Percentiles rank a stretch among this genome's conserved stretches.
Conservation (phyloP, 2,113 vertebrate species). For the Sinocyclocheilus anshuiensis region DNA sequence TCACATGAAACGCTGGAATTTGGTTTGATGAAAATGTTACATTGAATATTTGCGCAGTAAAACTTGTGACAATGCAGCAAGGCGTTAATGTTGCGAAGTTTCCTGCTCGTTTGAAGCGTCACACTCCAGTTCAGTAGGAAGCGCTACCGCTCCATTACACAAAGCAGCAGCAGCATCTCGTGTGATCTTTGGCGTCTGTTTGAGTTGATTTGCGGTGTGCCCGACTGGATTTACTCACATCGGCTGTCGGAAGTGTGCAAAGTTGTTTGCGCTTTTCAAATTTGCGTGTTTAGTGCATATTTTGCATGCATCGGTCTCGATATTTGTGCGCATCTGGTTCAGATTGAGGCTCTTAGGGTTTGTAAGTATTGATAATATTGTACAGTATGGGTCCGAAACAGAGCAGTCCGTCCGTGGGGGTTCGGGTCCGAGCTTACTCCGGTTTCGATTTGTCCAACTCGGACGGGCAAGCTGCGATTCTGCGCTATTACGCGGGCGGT, state of each 20-base stretch:
- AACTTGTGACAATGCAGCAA: too few species aligned
- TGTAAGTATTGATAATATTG: neutral
- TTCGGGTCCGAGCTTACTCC: constrained; percentile 89
- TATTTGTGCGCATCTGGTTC: neutral
- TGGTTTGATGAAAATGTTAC: too few species aligned
- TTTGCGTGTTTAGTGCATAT: neutral
- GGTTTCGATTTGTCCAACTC: constrained; percentile 83
- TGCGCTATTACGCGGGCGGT: constrained; percentile 62
- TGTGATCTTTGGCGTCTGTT: neutral
- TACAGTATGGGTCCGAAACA: constrained; percentile 87
- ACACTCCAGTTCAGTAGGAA: too few species aligned
- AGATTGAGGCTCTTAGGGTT: neutral
- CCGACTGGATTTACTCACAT: neutral
- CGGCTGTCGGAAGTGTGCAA: neutral
- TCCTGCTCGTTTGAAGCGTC: too few species aligned
- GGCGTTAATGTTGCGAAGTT: too few species aligned
- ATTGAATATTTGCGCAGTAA: too few species aligned
- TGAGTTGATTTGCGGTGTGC: neutral
- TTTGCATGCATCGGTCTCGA: neutral
- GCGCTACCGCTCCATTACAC: too few species aligned
- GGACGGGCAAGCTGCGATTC: constrained; percentile 73
- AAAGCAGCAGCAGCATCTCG: neutral
- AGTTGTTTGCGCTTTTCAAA: neutral
- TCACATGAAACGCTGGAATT: too few species aligned
- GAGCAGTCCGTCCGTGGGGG: constrained; percentile 77